Conservation (phyloP, 2,113 vertebrate species). For the Misgurnus mizolepis region DNA sequence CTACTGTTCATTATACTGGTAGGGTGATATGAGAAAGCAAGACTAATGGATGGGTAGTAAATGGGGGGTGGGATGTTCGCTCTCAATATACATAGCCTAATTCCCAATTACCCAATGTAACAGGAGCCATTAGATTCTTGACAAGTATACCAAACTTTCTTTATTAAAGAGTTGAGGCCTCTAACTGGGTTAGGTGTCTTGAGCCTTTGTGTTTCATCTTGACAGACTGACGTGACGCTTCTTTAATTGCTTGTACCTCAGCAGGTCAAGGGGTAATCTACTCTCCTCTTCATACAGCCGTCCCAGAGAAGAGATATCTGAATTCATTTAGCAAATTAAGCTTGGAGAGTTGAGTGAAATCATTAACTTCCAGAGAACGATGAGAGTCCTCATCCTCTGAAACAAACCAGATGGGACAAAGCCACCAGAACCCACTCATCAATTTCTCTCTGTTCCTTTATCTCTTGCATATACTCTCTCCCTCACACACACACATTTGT, state of each 20-base stretch:
- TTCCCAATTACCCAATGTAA: conserved; percentile 66
- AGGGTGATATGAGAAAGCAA: too few relatives aligned
- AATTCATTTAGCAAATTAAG: conserved; percentile 60
- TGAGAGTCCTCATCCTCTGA: conserved; percentile 19
- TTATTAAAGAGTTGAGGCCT: conserved; percentile 67
- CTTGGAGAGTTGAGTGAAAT: conserved; percentile 17
- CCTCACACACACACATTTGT: not conserved
- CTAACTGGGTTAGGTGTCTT: conserved; percentile 73
- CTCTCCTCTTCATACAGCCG: conserved; percentile 26
- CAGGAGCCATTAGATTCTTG: conserved; percentile 67
- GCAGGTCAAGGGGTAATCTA: conserved; percentile 65
- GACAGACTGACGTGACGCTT: conserved; percentile 60
- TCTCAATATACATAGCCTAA: conserved; percentile 64
- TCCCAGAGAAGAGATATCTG: conserved; percentile 62
- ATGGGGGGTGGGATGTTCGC: not conserved
- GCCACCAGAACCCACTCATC: not conserved
- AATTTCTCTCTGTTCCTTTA: not conserved
- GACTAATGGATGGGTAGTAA: not conserved
- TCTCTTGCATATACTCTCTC: not conserved
- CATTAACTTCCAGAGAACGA: conserved; percentile 24
- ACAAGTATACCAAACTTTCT: conserved; percentile 74
- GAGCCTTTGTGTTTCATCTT: conserved; percentile 63
- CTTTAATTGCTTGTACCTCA: conserved; percentile 72
- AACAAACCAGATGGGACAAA: conserved; percentile 35
- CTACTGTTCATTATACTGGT: not conserved